Base-by-base conservation (phyloP, 2,888 invertebrate species). In the Harpagoxenus sublaevis region DNA sequence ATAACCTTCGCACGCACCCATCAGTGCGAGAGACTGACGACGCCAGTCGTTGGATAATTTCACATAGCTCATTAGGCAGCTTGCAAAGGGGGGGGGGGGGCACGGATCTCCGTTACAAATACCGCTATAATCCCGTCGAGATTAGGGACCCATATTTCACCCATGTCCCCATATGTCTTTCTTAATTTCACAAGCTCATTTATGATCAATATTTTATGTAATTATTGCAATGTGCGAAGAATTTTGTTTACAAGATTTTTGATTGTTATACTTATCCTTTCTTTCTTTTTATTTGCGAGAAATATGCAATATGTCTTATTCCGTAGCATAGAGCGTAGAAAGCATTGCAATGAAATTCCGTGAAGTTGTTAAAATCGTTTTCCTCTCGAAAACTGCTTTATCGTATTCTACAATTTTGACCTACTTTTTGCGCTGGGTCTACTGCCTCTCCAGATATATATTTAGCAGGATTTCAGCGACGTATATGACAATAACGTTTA, bases 1-100 rank as follows among this genome's bases (percentile, higher is more conserved):
- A 65, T 73, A 51, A 66, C 65, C 35, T 42, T 48, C 18, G 28
- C 70, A 51, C 78, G 23, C 39, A 68, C 84, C 66, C 31, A 66
- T 85, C 84, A 71, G 48, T 35, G 28, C 12, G 18, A 5, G 31
- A 53, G 9, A 23, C 5, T 15, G 39, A 68, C 15, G 42, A 55
- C 28, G 39, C 1, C 28, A 66, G 23, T 12, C 15, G 8, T 45
- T 57, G 39, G 51, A 70, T 70, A 74, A 81, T 63, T 79, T 68
- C 55, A 31, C 48, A 65, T 39, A 75, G 57, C 31, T 81, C 63
- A 45, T 84, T 84, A 84, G n/a, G 45, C 48, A 81, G n/a, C 23
- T 73, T 15, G 4, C 12, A 35, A 6, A 55, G 45, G 62, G 5
- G 5, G 62, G 5, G 45, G 62, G 5, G 5, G 62, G 5, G 9